Base-by-base conservation (phyloP, 2,888 invertebrate genomes). In the Hypsopygia costalis region DNA sequence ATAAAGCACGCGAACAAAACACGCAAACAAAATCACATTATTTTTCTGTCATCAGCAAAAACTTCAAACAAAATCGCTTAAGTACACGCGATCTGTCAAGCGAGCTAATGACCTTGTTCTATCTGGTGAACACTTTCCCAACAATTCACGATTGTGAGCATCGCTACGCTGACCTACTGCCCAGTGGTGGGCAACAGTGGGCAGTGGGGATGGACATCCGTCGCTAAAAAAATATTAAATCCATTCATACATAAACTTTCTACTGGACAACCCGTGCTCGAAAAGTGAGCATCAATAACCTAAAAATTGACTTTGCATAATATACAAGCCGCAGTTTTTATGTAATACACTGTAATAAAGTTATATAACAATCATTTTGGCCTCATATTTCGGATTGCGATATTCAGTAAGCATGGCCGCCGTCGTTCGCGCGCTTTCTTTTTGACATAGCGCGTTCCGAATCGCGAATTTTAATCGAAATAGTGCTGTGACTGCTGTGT, bases 311-410 rank as follows among this genome's bases (percentile, higher is more conserved):
- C 69, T 73, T 75, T 73, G 72, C 75, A 72, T 71, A 75, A 73
- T 62, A 70, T 51, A 59, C 58, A 73, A 67, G 52, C 74, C 76
- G 81, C 79, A 55, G 72, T 79, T 81, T 85, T 86, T 83, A 83
- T 83, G 78, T 83, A 86, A 86, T 78, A 77, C 69, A 63, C 69
- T 71, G 82, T 79, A 81, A 85, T 76, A 74, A 77, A 69, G 63
- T 86, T 83, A 69, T 68, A 72, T 71, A 83, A 85, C 62, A 52
- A 64, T 69, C 70, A 75, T 75, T 81, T 69, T 70, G 82, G 73
- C 82, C 83, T 81, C 81, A 81, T 77, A 82, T 78, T 82, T 85
- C 65, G 63, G 64, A 69, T 77, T 75, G 68, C 76, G 62, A 73
- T 77, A 78, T 75, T 80, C 71, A 57, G 51, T 60, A 58, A 57